phyloP scores from a whole-genome alignment of 2,797 vertebrate species.

The Tarsius wallacei region DNA sequence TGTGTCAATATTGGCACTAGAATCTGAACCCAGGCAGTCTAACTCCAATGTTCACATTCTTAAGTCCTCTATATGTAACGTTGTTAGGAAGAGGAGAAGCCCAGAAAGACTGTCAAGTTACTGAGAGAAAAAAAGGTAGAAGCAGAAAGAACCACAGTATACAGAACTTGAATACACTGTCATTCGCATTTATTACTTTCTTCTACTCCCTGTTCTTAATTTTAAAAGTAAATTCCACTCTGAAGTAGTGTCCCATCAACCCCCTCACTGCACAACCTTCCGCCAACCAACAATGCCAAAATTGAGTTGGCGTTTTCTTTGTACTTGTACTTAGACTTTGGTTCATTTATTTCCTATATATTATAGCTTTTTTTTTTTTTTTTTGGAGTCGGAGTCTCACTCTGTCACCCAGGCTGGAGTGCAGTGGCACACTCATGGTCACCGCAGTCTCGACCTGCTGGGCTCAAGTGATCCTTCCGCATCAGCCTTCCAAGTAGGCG shows the following conservation, averaged over 20 bases:
- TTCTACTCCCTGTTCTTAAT: conserved; percentile 20
- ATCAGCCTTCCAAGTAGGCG: neutral
- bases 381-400: neutral
- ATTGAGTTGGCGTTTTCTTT: neutral
- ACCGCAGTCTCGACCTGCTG: neutral
- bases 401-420: neutral
- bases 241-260: neutral
- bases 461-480: neutral
- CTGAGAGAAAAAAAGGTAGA: neutral
- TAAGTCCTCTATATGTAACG: neutral
- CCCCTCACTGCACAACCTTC: neutral
- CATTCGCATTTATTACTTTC: neutral
- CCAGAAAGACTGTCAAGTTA: neutral
- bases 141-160: neutral
- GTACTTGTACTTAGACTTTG: neutral
- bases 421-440: neutral
- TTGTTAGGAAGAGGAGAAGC: neutral
- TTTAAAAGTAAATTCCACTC: conserved; percentile 46
- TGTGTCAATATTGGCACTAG: neutral
- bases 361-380: neutral
- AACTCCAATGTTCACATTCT: neutral
- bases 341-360: neutral
- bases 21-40: neutral
- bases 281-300: neutral
- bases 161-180: neutral